These are phyloP conservation scores for Venusia cambrica DNA, from an alignment of 2,888 invertebrate genomes.

Conservation along the genomic window DNA sequence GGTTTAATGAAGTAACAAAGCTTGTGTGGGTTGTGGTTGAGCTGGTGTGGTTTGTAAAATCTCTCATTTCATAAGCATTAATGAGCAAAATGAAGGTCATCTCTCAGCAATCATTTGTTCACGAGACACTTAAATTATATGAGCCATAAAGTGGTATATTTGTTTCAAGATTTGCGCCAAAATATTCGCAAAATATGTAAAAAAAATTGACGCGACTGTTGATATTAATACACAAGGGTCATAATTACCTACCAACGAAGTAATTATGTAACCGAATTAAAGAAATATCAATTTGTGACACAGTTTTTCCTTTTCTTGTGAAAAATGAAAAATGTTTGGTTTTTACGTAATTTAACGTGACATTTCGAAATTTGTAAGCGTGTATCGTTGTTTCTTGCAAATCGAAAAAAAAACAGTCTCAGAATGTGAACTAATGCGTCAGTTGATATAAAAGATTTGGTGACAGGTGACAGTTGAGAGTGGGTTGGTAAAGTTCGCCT, in stretches of 20 bases:
- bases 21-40: not conserved
- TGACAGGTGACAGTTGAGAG: slow-evolving; percentile 52
- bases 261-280: too few relatives aligned
- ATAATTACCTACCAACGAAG: too few relatives aligned
- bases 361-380: slow-evolving; percentile 21
- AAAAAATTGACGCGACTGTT: slow-evolving; percentile 15
- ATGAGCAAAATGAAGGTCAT: slow-evolving; percentile 27
- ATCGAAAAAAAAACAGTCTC: slow-evolving; percentile 21
- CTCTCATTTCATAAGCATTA: slow-evolving; percentile 9
- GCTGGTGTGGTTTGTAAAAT: slow-evolving; percentile 1
- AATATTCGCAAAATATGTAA: slow-evolving; percentile 19
- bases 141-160: slow-evolving; percentile 43
- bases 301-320: too few relatives aligned
- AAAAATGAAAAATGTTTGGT: not conserved
- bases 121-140: slow-evolving; percentile 47
- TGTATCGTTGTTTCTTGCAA: slow-evolving; percentile 11
- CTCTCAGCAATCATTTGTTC: slow-evolving; percentile 42
- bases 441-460: slow-evolving; percentile 57
- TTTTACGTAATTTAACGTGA: slow-evolving; percentile 3
- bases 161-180: slow-evolving; percentile 23
- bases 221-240: slow-evolving; percentile 6
- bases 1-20: not conserved
- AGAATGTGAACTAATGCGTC: slow-evolving; percentile 44
- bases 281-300: too few relatives aligned
- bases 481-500: slow-evolving; percentile 55